Evolutionary conservation across 2,888 invertebrate genomes (phyloP).

Genomic region (Tolmerus cingulatus): DNA sequence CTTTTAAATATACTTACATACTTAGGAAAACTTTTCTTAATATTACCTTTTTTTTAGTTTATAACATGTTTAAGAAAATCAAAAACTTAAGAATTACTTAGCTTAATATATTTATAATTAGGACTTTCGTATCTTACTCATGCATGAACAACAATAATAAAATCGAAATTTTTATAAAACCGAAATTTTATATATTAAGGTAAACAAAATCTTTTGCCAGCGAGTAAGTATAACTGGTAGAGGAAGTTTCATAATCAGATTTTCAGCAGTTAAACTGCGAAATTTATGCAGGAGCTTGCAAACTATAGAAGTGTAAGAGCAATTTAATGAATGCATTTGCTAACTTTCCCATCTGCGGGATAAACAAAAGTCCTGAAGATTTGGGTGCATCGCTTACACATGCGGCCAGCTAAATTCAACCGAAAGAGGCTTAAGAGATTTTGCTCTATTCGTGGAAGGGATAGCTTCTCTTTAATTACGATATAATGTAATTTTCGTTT

Average conservation of each 20-base stretch:
- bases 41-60: background rate
- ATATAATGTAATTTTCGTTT: background rate
- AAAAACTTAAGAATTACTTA: background rate
- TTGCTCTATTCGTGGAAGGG: background rate
- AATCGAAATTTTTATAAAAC: background rate
- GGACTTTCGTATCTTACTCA: background rate
- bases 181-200: background rate
- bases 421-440: background rate
- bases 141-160: background rate
- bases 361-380: background rate
- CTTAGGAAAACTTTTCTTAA: background rate
- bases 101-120: background rate
- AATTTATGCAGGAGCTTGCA: background rate
- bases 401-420: background rate
- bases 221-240: background rate
- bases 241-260: background rate
- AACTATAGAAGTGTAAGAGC: background rate
- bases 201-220: background rate
- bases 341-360: background rate
- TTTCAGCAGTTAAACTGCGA: background rate
- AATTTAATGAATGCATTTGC: background rate
- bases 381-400: background rate
- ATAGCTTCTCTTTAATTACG: background rate
- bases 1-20: background rate
- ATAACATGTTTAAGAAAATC: background rate